Evolutionary conservation across 2,113 vertebrate genomes (phyloP).

Genomic region (Cavia porcellus): DNA sequence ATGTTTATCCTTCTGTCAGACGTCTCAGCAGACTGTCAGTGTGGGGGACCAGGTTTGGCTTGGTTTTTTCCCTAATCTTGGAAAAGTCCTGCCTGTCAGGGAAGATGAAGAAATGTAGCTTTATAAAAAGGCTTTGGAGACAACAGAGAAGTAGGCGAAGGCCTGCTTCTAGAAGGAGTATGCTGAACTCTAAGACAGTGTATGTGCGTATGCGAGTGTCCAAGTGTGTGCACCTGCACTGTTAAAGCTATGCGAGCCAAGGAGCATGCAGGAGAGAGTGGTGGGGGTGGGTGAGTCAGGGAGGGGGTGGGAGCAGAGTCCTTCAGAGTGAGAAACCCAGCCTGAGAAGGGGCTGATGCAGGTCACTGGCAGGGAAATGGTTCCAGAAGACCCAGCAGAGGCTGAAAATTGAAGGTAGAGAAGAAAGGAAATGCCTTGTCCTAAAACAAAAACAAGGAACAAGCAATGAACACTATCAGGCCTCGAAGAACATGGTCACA

Average conservation of each 20-base stretch:
- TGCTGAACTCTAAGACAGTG: neutral
- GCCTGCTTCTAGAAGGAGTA: neutral
- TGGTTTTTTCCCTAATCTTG: neutral
- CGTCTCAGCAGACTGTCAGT: neutral
- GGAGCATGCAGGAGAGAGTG: neutral
- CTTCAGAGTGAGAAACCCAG: neutral
- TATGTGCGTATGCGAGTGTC: neutral
- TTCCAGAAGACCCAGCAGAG: neutral
- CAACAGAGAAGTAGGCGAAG: neutral
- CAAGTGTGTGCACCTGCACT: too few species aligned
- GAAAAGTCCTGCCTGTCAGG: neutral
- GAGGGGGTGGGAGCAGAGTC: neutral
- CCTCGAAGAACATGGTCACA: neutral
- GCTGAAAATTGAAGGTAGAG: neutral
- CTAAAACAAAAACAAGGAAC: neutral
- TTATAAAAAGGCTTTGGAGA: neutral
- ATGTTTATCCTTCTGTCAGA: neutral
- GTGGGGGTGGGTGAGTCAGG: neutral
- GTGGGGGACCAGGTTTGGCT: neutral
- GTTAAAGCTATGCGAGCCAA: neutral
- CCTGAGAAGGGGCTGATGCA: neutral
- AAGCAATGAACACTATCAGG: neutral
- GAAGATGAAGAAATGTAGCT: neutral
- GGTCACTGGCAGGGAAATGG: neutral
- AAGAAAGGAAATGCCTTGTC: neutral